Evolutionary conservation across 2,888 invertebrate genomes (phyloP), one percentile per base, ranked within the genome.

Genomic region (Calameuta idolon): DNA sequence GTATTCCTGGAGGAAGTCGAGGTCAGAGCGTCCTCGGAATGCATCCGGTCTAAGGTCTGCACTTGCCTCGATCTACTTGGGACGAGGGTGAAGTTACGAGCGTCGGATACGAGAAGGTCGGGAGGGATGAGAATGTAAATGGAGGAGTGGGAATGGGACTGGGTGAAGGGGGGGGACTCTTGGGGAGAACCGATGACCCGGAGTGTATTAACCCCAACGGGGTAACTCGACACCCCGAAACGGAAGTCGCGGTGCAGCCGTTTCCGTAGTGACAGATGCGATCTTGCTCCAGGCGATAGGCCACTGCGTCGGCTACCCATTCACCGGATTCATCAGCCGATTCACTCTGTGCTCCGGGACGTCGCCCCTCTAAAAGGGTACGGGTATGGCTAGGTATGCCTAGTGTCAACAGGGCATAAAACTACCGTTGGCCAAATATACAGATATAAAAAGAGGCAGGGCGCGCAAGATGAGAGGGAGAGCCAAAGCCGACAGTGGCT

Each of bases 181-280:
- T 33, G 75, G 75, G 77, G 78, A 79, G 77, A 75, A 76, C 77
- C 79, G 69, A 75, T 69, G 69, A 69, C 75, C 80, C 79, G 34
- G 80, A 82, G 87, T 82, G 78, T 85, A 84, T 86, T 85, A 87
- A 87, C 84, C 85, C 80, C 81, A 80, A 82, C 79, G 80, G 78
- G 85, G 88, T 87, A 88, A 89, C 81, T 77, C 81, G 86, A 85
- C 83, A 85, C 84, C 81, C 73, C 77, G 75, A 78, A 85, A 80
- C 85, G 84, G 82, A 85, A 85, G 85, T 81, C 86, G 86, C 87
- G 86, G 86, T 88, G 86, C 84, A 85, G 83, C 84, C 83, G 84
- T 89, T 91, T 91, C 90, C 90, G 90, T 83, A 86, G 86, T 83
- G 89, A 89, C 90, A 91, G 91, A 91, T 91, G 90, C 87, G 85